Evolutionary conservation across 1,140 invertebrate species (phyloP), one percentile per base, ranked within the genome.

Genomic region (Epicauta chinensis): DNA sequence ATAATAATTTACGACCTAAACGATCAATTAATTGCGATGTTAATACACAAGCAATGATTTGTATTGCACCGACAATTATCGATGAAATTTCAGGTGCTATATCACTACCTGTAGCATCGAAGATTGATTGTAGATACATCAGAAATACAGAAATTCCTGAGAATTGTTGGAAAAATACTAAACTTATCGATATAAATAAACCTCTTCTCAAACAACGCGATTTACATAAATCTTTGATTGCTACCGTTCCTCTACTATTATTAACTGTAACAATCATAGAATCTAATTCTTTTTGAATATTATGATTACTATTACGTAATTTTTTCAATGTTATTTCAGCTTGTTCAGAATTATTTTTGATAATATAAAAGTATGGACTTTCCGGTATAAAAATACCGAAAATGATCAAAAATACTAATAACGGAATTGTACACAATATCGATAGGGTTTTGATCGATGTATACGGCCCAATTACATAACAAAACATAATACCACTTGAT

Each of bases 111-210:
- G 85, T 76, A 2, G 74, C 74, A 1, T 70, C 59, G 60, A 87
- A 91, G 62, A 87, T 91, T 0, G 72, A 74, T 34, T 83, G 78
- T 52, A 86, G 80, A 67, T 88, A 91, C 67, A 89, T 89, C 16
- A 89, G 75, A 1, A 93, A 82, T 1, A 84, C 84, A 66, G 88
- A 90, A 60, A 87, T 87, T 14, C 89, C 89, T 2, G 81, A 84
- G 9, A 90, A 71, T 67, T 88, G 85, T 61, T 87, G 85, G 66
- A 86, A 82, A 35, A 77, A 66, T 37, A 30, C 4, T 30, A 30
- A 10, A 30, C n/a, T n/a, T n/a, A n/a, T n/a, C n/a, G n/a, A n/a
- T n/a, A n/a, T n/a, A n/a, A n/a, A n/a, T n/a, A n/a, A n/a, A n/a
- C n/a, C n/a, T n/a, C n/a, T n/a, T n/a, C n/a, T n/a, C n/a, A n/a